A percentile compares a stretch with the other conserved stretches of the same genome.
Evolutionary conservation across 2,797 vertebrate genomes (phyloP).

Genomic region (Eidolon dupreanum): DNA sequence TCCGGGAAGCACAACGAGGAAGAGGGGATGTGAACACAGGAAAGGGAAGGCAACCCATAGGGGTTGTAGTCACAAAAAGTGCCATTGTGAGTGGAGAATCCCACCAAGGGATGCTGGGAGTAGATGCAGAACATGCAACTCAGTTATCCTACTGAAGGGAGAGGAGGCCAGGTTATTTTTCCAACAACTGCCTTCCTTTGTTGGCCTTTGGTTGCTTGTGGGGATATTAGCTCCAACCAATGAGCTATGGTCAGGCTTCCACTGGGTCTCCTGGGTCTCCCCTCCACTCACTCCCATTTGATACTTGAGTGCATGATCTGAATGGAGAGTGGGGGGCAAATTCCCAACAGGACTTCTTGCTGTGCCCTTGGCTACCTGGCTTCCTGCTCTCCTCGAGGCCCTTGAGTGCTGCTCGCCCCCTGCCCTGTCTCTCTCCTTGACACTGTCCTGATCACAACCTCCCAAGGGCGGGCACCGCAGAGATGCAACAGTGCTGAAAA

Average conservation of each 20-base stretch:
- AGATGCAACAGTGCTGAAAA: neutral
- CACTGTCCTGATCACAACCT: neutral
- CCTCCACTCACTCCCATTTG: no score
- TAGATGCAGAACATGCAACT: accelerated
- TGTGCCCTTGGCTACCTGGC: neutral
- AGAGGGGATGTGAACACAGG: neutral
- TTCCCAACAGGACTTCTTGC: neutral
- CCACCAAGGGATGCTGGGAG: accelerated
- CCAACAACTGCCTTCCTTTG: neutral
- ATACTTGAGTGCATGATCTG: neutral
- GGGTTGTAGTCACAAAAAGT: neutral
- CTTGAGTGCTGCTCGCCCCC: neutral
- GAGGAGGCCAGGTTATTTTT: neutral
- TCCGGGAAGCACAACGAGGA: neutral
- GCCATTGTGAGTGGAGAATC: neutral
- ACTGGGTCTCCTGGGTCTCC: neutral
- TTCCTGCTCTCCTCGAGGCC: neutral
- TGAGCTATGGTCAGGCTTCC: accelerated
- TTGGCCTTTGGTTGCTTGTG: neutral
- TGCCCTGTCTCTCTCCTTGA: neutral
- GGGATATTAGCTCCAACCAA: neutral
- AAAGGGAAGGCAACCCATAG: neutral
- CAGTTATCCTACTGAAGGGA: no score
- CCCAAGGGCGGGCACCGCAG: neutral
- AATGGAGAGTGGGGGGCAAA: neutral